A percentile compares a stretch with the other conserved stretches of the same genome.
Conservation (phyloP, 2,113 vertebrate species). For the Zosterops lateralis region DNA sequence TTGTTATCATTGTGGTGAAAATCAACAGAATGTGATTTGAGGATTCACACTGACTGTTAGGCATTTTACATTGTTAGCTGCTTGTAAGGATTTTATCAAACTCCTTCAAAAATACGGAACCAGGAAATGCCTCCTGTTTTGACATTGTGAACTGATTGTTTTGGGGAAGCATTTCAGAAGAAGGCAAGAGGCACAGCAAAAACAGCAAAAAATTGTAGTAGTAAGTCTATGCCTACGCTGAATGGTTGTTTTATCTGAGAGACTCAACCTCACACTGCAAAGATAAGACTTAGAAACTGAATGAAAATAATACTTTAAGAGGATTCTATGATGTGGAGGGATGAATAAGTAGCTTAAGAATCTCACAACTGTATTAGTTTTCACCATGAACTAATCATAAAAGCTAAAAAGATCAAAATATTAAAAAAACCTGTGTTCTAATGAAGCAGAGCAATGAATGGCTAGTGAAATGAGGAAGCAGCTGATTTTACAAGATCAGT, state of each 20-base stretch:
- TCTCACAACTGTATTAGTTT: neutral
- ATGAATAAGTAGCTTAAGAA: neutral
- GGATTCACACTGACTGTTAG: neutral
- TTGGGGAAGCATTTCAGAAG: neutral
- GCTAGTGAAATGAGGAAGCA: neutral
- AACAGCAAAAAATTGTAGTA: neutral
- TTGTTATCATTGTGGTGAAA: neutral
- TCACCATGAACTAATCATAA: neutral
- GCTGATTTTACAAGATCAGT: neutral
- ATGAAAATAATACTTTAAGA: neutral
- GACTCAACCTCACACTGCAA: neutral
- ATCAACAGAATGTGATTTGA: neutral
- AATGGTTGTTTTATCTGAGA: neutral
- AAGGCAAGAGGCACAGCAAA: neutral
- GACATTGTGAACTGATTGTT: neutral
- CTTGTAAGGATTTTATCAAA: neutral
- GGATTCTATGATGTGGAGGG: neutral
- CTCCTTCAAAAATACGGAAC: neutral
- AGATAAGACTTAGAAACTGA: neutral
- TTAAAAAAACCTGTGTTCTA: neutral
- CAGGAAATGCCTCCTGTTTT: neutral
- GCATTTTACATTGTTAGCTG: accelerated
- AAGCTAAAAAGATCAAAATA: neutral
- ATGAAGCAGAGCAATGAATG: neutral
- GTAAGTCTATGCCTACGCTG: neutral